Conservation (phyloP, 2,113 vertebrate species). For the Sisor rabdophorus region DNA sequence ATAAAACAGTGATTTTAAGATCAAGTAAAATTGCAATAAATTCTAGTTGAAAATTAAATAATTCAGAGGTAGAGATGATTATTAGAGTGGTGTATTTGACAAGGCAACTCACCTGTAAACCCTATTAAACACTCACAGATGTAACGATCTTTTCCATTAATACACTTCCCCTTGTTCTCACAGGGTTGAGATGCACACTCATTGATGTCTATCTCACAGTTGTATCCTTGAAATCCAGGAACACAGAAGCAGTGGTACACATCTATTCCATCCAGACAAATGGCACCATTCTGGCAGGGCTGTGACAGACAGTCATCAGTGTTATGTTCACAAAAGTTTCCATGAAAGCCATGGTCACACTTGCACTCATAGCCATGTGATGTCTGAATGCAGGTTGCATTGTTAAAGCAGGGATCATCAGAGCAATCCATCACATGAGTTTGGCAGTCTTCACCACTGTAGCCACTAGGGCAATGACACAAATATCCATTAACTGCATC, state of each 20-base stretch:
- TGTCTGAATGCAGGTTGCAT: slow-evolving; percentile 67
- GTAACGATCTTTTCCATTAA: slow-evolving; percentile 82
- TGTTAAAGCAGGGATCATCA: slow-evolving; percentile 73
- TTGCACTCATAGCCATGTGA: slow-evolving; percentile 64
- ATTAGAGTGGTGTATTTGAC: background rate
- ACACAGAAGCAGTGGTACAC: slow-evolving; percentile 91
- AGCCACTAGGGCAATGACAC: slow-evolving; percentile 72
- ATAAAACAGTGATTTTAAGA: too few relatives aligned
- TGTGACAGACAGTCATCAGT: slow-evolving; percentile 73
- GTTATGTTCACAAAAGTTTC: slow-evolving; percentile 70
- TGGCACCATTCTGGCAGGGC: slow-evolving; percentile 88
- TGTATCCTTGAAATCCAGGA: slow-evolving; percentile 89
- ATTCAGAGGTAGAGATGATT: background rate
- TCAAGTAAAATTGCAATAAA: too few relatives aligned
- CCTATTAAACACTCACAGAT: slow-evolving; percentile 77
- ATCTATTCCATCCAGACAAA: slow-evolving; percentile 74
- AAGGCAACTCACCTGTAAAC: slow-evolving; percentile 76
- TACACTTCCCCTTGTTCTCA: slow-evolving; percentile 81
- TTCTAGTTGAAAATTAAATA: background rate
- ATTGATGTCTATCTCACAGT: slow-evolving; percentile 93
- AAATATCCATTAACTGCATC: slow-evolving; percentile 56
- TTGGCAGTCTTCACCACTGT: slow-evolving; percentile 62
- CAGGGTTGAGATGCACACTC: slow-evolving; percentile 92
- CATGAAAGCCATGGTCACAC: slow-evolving; percentile 73
- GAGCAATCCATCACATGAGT: slow-evolving; percentile 61